Conservation (phyloP, 2,888 invertebrate species). For the Pandemis cinnamomeana region DNA sequence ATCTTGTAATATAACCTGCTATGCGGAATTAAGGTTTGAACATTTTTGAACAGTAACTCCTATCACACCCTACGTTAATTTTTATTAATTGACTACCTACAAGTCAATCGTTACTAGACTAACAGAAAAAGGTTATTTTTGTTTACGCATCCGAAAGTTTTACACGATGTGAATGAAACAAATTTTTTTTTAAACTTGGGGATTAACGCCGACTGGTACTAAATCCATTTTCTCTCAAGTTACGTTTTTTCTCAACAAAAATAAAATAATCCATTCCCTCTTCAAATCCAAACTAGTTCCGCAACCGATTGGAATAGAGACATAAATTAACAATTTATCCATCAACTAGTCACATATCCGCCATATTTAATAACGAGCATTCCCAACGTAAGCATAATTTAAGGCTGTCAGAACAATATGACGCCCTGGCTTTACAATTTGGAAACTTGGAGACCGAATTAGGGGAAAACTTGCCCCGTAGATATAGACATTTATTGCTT, state of each 20-base stretch:
- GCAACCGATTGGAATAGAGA: slow-evolving; percentile 9
- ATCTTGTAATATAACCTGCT: no score
- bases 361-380: slow-evolving; percentile 55
- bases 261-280: background rate
- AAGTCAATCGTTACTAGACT: no score
- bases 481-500: slow-evolving; percentile 50
- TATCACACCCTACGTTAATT: background rate
- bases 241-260: no score
- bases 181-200: background rate
- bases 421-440: slow-evolving; percentile 63
- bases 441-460: slow-evolving; percentile 75
- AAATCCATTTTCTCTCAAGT: no score
- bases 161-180: background rate
- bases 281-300: slow-evolving; percentile 11
- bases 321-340: slow-evolving; percentile 38
- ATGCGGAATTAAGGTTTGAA: no score
- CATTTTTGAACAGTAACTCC: no score
- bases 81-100: background rate
- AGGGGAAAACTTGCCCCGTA: slow-evolving; percentile 67
- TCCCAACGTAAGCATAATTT: slow-evolving; percentile 73
- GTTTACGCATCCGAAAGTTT: no score
- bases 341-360: slow-evolving; percentile 28
- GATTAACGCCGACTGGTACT: background rate
- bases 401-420: slow-evolving; percentile 80
- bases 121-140: no score